Conservation (phyloP, 2,888 invertebrate genomes). For the Leptarthrus brevirostris region DNA sequence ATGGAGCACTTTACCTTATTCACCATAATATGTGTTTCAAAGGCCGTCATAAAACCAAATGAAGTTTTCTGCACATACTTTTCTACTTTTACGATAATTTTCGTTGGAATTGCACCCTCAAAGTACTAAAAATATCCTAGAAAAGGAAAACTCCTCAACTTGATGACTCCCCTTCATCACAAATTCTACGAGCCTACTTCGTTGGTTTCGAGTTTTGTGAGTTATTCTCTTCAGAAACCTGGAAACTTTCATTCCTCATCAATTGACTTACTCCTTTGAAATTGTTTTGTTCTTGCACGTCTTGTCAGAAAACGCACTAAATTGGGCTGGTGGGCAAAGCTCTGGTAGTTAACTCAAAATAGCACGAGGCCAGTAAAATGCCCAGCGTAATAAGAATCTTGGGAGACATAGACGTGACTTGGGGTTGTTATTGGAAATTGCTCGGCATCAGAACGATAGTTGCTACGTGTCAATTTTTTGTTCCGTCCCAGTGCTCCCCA, state of each 20-base stretch:
- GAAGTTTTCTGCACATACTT: conserved; percentile 37
- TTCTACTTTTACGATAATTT: conserved; percentile 29
- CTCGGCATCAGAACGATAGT: conserved; percentile 42
- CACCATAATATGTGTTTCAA: background rate
- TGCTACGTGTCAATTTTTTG: conserved; percentile 44
- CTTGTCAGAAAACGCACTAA: background rate
- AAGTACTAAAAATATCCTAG: background rate
- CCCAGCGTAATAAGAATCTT: conserved; percentile 18
- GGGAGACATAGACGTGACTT: conserved; percentile 34
- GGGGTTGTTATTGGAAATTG: conserved; percentile 44
- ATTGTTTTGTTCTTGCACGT: conserved; percentile 2
- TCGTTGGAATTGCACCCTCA: conserved; percentile 19
- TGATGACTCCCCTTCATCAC: no score
- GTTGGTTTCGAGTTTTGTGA: background rate
- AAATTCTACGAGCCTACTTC: conserved; percentile 12
- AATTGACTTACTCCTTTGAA: conserved; percentile 27
- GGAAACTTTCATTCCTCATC: conserved; percentile 35
- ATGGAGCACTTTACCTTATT: conserved; percentile 3
- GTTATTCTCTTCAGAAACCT: background rate
- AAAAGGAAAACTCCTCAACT: no score
- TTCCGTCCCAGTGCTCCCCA: conserved; percentile 18
- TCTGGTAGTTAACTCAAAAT: background rate
- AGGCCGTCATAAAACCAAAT: conserved; percentile 29
- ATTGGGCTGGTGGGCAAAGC: background rate
- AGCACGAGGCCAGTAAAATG: conserved; percentile 18